These are phyloP conservation scores for Carcina quercana DNA, from an alignment of 2,888 invertebrate species.

Conservation along the genomic window DNA sequence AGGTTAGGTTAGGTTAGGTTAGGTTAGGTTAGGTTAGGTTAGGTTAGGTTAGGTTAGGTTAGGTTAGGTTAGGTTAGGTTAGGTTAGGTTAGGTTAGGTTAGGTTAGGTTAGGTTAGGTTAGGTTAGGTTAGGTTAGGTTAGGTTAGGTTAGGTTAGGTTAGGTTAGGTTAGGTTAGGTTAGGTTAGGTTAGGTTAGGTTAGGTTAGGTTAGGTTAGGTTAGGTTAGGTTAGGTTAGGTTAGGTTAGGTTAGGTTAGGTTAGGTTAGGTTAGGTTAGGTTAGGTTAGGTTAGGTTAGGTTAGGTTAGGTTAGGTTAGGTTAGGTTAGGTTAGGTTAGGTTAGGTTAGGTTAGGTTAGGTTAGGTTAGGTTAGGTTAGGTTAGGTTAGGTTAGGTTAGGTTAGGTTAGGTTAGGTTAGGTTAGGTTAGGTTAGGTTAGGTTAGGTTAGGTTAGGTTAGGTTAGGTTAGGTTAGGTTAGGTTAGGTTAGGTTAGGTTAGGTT, in stretches of 20 bases:
- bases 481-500: conserved; percentile 13
- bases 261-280: conserved; percentile 9
- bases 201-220: conserved; percentile 27
- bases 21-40: conserved; percentile 5
- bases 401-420: conserved; percentile 9
- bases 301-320: conserved; percentile 9
- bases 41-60: conserved; percentile 6
- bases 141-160: conserved; percentile 25
- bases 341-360: conserved; percentile 9
- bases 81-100: conserved; percentile 13
- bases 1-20: conserved; percentile 7
- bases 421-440: conserved; percentile 9
- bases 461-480: conserved; percentile 9
- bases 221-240: conserved; percentile 9
- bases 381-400: conserved; percentile 9
- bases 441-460: conserved; percentile 9
- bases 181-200: conserved; percentile 60
- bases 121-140: conserved; percentile 4
- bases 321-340: conserved; percentile 9
- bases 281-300: conserved; percentile 9
- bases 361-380: conserved; percentile 9
- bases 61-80: conserved; percentile 7
- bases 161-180: conserved; percentile 47
- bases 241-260: conserved; percentile 9
- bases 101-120: conserved; percentile 10